Percentiles rank a stretch among this genome's conserved stretches.
These are phyloP conservation scores for Echinops telfairi DNA, from an alignment of 2,113 vertebrate genomes.

Conservation along the genomic window DNA sequence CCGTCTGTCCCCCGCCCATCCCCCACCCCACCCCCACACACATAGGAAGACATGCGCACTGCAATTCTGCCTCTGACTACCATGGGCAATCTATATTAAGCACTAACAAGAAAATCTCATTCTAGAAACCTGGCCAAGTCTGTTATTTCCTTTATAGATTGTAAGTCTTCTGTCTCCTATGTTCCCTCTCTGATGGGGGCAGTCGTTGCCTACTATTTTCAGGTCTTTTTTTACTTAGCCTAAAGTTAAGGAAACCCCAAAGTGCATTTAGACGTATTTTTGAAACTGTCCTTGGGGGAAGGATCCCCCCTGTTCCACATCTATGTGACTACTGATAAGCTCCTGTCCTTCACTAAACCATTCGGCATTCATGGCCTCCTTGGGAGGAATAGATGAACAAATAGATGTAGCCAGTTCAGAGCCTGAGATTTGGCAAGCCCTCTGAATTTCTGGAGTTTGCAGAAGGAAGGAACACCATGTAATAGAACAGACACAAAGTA, in stretches of 20 bases:
- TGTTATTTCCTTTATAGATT: not conserved
- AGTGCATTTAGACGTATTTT: not conserved
- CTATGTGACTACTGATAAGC: not conserved
- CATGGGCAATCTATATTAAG: not conserved
- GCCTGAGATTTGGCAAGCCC: not conserved
- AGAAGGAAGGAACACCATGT: constrained; percentile 42
- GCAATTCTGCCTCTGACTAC: constrained; percentile 12
- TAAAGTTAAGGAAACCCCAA: not conserved
- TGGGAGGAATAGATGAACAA: constrained; percentile 16
- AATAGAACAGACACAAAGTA: not conserved
- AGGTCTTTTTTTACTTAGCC: constrained; percentile 20
- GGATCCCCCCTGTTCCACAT: not conserved
- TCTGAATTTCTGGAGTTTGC: not conserved
- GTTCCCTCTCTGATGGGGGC: not conserved
- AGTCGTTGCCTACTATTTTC: constrained; percentile 13
- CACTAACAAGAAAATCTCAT: not conserved
- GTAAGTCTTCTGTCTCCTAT: too few relatives aligned
- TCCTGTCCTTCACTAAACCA: not conserved
- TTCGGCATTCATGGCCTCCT: not conserved
- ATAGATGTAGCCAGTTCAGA: constrained; percentile 27
- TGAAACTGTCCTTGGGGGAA: not conserved
- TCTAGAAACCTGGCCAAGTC: not conserved
- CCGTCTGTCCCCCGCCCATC: not conserved
- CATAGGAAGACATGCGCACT: not conserved
- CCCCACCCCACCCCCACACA: not conserved